Base-by-base conservation (phyloP, 2,888 invertebrate genomes). In the Stegophylla sp. region DNA sequence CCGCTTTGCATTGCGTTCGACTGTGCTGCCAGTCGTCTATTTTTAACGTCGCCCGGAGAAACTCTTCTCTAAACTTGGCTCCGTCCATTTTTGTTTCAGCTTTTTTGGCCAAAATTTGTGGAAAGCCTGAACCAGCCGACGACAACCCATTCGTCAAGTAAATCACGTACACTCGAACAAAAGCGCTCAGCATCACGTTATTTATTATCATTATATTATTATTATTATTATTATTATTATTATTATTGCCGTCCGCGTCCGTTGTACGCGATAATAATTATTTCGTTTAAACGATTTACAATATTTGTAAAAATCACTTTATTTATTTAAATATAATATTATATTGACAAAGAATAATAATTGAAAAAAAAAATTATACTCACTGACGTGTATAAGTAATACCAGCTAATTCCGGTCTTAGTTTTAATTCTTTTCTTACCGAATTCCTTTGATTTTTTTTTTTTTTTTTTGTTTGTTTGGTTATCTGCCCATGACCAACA, bases 31-130 rank as follows among this genome's bases (percentile, higher is more conserved):
- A 45, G 13, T 61, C 28, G 13, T 61, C 28, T 74, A 61, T 61
- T 51, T 51, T 51, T 17, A 48, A 67, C 34, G 1, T n/a, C 7
- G 7, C 48, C 20, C 28, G 23, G 20, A 9, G 1, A 9, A 41
- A 41, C 12, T n/a, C 7, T 3, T n/a, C 7, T 48, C 28, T 63
- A 48, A 74, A 63, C 34, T 64, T 51, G 34, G 20, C 48, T 9
- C 4, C 23, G 23, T 15, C 17, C 3, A 85, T 86, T 64, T 72
- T 63, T 84, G 84, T 85, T 86, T 56, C 85, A 88, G 88, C 86
- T 83, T 88, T 88, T 85, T 85, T 88, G 79, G 84, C 84, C 53
- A 82, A 82, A 82, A 81, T 84, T 59, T 84, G 84, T 69, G 83
- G 82, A 34, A 84, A 82, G 82, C 84, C 84, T 15, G 82, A 83